Conservation (phyloP, 2,113 vertebrate species). For the Elgaria multicarinata region DNA sequence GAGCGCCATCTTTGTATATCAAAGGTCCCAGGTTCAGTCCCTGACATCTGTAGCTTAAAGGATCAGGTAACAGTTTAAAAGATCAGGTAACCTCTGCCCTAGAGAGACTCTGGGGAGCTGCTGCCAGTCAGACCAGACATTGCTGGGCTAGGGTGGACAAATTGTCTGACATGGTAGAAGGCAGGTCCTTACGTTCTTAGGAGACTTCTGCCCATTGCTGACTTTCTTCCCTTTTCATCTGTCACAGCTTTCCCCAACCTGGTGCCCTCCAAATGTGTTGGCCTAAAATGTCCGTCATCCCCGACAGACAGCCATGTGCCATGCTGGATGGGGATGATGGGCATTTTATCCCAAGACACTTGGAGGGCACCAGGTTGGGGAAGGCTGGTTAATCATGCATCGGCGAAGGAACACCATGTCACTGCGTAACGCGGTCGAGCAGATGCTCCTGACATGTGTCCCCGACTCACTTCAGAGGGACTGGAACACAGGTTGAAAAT, state of each 20-base stretch:
- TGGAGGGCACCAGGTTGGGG: too few relatives aligned
- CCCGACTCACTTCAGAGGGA: conserved; percentile 34
- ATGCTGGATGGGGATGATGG: too few relatives aligned
- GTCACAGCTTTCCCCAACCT: neutral
- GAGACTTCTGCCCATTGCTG: neutral
- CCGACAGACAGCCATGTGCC: too few relatives aligned
- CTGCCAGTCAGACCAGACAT: neutral
- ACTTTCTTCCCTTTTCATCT: neutral
- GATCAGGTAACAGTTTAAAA: too few relatives aligned
- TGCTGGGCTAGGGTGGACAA: neutral
- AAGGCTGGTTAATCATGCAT: neutral
- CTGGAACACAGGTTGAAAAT: conserved; percentile 27
- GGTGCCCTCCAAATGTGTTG: too few relatives aligned
- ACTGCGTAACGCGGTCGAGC: neutral
- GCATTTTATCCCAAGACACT: too few relatives aligned
- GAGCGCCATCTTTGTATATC: too few relatives aligned
- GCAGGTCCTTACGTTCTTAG: neutral
- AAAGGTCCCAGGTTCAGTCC: too few relatives aligned
- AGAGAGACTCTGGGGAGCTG: neutral
- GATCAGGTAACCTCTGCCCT: neutral
- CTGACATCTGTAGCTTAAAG: too few relatives aligned
- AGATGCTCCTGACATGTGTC: conserved; percentile 42
- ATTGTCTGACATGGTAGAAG: neutral
- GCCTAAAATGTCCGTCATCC: too few relatives aligned
- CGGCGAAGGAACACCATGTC: conserved; percentile 60